Conservation (phyloP, 1,140 invertebrate genomes). For the Aphaenogaster floridana region DNA sequence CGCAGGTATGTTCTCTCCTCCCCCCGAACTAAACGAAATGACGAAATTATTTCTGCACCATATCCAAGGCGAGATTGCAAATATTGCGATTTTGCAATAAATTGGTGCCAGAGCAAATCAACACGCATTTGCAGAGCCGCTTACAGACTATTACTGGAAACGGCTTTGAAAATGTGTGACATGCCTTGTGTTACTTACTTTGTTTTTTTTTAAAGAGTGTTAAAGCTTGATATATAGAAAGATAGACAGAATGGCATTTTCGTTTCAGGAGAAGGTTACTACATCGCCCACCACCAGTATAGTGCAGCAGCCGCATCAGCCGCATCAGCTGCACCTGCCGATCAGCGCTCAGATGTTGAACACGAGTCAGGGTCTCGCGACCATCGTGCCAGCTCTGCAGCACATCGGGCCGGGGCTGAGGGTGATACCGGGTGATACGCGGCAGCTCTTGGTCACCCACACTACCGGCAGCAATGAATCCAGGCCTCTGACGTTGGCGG, state of each 20-base stretch:
- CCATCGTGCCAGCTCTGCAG: constrained; percentile 84
- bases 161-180: constrained; percentile 66
- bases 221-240: not conserved
- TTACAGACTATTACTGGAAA: constrained; percentile 32
- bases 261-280: constrained; percentile 79
- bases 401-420: constrained; percentile 83
- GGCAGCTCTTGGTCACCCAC: constrained; percentile 84
- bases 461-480: constrained; percentile 82
- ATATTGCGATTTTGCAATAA: constrained; percentile 69
- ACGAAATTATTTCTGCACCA: not conserved
- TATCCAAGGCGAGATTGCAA: constrained; percentile 43
- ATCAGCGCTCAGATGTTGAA: constrained; percentile 86
- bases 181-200: not conserved
- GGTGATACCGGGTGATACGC: constrained; percentile 84
- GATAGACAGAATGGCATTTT: not conserved
- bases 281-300: constrained; percentile 72
- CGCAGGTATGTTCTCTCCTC: constrained; percentile 77
- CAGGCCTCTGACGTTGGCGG: constrained; percentile 80
- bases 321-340: constrained; percentile 84
- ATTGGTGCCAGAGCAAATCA: constrained; percentile 68
- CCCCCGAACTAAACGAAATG: not conserved
- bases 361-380: constrained; percentile 83
- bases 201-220: not conserved
- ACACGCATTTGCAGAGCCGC: constrained; percentile 44
- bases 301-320: constrained; percentile 80